Percentiles rank a stretch among this genome's conserved stretches.
These are phyloP conservation scores for Drosophila ercepeae DNA, from an alignment of 1,140 invertebrate genomes.

Conservation along the genomic window DNA sequence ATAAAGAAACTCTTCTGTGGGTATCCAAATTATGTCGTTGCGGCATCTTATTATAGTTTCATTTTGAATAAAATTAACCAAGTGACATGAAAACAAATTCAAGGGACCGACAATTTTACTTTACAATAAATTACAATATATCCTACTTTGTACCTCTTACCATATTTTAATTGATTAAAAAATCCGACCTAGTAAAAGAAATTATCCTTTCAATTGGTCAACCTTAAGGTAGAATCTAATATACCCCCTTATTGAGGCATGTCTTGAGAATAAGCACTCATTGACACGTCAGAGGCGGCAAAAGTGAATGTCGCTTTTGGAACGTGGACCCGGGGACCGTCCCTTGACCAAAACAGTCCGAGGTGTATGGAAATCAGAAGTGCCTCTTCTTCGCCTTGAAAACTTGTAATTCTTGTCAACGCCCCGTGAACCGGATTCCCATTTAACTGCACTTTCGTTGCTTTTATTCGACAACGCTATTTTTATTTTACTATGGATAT, in stretches of 20 bases:
- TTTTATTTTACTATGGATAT: conserved; percentile 26
- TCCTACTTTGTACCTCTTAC: too few species aligned
- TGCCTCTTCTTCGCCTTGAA: conserved; percentile 8
- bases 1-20: too few species aligned
- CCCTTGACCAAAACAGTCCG: conserved; percentile 58
- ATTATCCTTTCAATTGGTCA: too few species aligned
- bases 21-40: too few species aligned
- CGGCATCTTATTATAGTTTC: too few species aligned
- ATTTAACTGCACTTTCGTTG: conserved; percentile 68
- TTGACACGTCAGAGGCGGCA: conserved; percentile 24
- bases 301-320: conserved; percentile 59
- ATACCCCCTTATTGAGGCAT: background rate
- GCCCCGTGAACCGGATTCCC: conserved; percentile 56
- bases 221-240: too few species aligned
- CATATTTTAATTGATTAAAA: too few species aligned
- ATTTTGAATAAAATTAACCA: too few species aligned
- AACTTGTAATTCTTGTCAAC: conserved; percentile 38
- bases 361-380: conserved; percentile 48
- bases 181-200: too few species aligned
- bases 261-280: background rate
- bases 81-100: too few species aligned
- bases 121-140: too few species aligned
- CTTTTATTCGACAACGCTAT: conserved; percentile 45
- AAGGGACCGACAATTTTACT: too few species aligned
- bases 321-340: conserved; percentile 13